Conservation (phyloP, 2,888 invertebrate species). For the Rhyacophila evoluta region DNA sequence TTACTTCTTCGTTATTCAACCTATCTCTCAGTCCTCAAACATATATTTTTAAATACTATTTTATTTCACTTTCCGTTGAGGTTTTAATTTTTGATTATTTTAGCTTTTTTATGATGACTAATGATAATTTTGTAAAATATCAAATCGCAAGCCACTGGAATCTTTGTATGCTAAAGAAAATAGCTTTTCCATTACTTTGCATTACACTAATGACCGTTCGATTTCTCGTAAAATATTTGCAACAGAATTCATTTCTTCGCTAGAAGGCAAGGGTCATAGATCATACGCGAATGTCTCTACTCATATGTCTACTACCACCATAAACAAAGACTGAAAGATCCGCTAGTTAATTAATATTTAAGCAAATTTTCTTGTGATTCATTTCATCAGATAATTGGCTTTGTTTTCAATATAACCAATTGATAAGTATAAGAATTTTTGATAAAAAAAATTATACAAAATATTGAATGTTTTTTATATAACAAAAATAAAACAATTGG, state of each 20-base stretch:
- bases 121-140: no score
- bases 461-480: no score
- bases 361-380: neutral
- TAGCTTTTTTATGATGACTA: no score
- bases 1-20: no score
- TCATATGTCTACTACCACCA: neutral
- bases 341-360: neutral
- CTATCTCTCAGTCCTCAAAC: no score
- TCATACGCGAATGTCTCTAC: slow-evolving; percentile 19
- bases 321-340: neutral
- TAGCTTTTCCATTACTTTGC: slow-evolving; percentile 45
- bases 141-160: neutral
- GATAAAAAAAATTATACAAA: no score
- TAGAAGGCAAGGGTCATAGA: slow-evolving; percentile 5
- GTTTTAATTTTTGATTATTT: no score
- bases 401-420: no score
- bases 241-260: slow-evolving; percentile 19
- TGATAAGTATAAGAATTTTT: no score
- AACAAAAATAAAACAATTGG: no score
- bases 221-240: slow-evolving; percentile 47
- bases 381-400: neutral
- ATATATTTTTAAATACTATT: no score
- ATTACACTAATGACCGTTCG: slow-evolving; percentile 46
- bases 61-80: no score
- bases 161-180: neutral